These are phyloP conservation scores for Brachionus asplanchnoidis DNA, from an alignment of 1,140 invertebrate species.

Conservation along the genomic window DNA sequence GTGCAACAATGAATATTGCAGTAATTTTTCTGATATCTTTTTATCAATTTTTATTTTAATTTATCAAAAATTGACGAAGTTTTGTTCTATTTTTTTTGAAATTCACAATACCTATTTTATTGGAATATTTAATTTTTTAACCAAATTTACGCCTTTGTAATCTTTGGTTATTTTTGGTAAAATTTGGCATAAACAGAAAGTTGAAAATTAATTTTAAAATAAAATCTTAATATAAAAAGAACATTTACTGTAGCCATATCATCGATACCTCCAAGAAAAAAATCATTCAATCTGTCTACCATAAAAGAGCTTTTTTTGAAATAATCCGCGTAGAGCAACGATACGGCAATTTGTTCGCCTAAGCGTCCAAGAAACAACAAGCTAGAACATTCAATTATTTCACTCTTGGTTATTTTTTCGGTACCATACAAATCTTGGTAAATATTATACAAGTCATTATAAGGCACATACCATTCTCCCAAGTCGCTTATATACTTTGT, in stretches of 20 bases:
- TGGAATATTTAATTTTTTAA: no score
- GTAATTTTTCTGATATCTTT: no score
- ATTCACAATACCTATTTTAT: no score
- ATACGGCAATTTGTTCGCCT: slow-evolving; percentile 44
- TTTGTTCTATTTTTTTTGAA: no score
- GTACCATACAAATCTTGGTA: slow-evolving; percentile 48
- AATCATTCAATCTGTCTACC: slow-evolving; percentile 47
- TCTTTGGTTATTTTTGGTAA: no score
- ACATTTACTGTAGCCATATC: slow-evolving; percentile 47
- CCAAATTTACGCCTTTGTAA: no score
- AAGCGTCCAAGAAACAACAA: slow-evolving; percentile 46
- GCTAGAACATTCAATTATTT: slow-evolving; percentile 47
- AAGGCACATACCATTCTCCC: slow-evolving; percentile 49
- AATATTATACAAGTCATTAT: slow-evolving; percentile 48
- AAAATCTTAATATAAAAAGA: not conserved
- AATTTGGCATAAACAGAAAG: no score
- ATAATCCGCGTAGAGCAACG: slow-evolving; percentile 45
- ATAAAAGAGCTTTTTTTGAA: slow-evolving; percentile 49
- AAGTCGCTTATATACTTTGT: slow-evolving; percentile 43
- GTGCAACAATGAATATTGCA: no score
- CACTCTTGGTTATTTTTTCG: slow-evolving; percentile 43
- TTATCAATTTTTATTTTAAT: no score
- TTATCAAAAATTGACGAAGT: no score
- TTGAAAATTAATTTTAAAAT: no score
- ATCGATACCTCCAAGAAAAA: slow-evolving; percentile 50